Base-by-base conservation (phyloP, 2,888 invertebrate genomes). In the Helicoverpa assulta region DNA sequence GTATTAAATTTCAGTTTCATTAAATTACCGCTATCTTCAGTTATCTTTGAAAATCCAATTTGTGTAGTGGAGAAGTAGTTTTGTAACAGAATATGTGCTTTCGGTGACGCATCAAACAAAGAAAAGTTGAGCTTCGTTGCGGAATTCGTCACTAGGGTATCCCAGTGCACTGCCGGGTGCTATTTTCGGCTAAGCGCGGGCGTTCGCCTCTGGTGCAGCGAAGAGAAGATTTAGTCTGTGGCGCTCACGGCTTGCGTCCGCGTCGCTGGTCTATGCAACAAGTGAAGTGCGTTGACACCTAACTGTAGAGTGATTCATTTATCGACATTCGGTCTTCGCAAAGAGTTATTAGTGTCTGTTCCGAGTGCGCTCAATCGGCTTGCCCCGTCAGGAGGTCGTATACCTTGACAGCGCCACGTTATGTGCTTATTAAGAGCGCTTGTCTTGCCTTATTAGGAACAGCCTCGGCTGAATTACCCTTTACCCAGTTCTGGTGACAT, bases 251-350 rank as follows among this genome's bases (percentile, higher is more conserved):
- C 88, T 88, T 89, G 92, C 90, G 92, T 87, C 86, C 89, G 89
- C 91, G 91, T 86, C 86, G 83, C 70, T 82, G 81, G 82, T 90
- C 89, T 90, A 90, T 91, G 90, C 89, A 90, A 88, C 86, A 88
- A 91, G 93, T 93, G 92, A 91, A 94, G 95, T 95, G 95, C 95
- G 91, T 95, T 95, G 95, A 95, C 95, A 92, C 90, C 89, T 95
- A 95, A 95, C 95, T 91, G 94, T 95, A 87, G 83, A 88, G 95
- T 95, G 95, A 95, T 90, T 95, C 94, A 94, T 92, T 88, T 89
- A 90, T 90, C 88, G 90, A 88, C 88, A 85, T 88, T 90, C 86
- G 84, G 86, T 89, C 84, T 88, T 87, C 85, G 88, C 86, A 86
- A 89, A 83, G 82, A 85, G 86, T 89, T 90, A 89, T 88, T 88